phyloP scores from a whole-genome alignment of 2,113 vertebrate species.

The Actenoides hombroni region DNA sequence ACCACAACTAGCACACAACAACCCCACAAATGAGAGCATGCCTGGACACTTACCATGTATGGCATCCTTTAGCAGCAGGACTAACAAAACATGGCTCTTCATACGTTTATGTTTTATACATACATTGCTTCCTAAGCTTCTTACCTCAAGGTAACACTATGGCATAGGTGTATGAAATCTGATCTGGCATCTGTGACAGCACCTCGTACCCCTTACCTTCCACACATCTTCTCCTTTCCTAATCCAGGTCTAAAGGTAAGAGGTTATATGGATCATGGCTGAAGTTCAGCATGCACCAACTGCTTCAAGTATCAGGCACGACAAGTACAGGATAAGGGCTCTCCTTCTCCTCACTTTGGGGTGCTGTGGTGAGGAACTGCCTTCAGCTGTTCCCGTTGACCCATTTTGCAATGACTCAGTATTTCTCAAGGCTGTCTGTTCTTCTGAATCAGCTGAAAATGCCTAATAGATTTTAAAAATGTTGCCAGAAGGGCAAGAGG shows the following conservation, averaged over 20 bases:
- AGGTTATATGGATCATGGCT: background rate
- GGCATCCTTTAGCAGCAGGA: background rate
- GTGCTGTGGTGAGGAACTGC: background rate
- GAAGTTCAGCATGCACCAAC: background rate
- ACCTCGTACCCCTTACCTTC: background rate
- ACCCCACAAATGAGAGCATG: background rate
- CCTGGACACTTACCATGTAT: background rate
- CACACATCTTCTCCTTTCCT: background rate
- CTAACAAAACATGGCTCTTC: background rate
- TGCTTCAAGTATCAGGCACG: background rate
- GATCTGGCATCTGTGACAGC: background rate
- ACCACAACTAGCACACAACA: too few relatives aligned
- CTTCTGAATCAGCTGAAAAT: background rate
- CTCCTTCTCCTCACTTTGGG: background rate
- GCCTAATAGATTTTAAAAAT: background rate
- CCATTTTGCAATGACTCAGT: background rate
- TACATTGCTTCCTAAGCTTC: background rate
- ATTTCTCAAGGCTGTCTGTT: background rate
- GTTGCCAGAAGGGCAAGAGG: background rate
- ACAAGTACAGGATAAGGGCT: background rate
- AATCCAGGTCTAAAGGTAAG: background rate
- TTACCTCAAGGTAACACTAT: background rate
- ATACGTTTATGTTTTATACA: background rate
- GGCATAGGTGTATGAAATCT: background rate
- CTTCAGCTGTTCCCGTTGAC: background rate